Evolutionary conservation across 2,888 invertebrate genomes (phyloP).

Genomic region (Artemia sp.): DNA sequence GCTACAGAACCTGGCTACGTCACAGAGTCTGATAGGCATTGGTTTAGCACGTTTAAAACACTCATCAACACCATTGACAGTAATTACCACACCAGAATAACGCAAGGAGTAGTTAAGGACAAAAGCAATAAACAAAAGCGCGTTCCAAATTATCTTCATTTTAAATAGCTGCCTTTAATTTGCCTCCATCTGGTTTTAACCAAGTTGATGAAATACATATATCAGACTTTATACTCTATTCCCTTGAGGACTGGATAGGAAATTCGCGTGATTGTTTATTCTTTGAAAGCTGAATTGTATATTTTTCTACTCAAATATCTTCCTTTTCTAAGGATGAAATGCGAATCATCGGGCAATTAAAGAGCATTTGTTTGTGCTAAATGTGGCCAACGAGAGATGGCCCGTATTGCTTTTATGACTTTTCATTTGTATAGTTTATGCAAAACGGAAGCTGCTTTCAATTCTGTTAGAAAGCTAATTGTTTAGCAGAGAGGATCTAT

Average conservation of each 20-base stretch:
- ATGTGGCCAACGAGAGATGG: neutral
- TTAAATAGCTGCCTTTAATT: conserved; percentile 10
- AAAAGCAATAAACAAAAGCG: too few relatives aligned
- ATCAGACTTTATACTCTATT: neutral
- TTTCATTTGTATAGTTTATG: too few relatives aligned
- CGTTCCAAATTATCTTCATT: neutral
- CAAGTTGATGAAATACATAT: conserved; percentile 8
- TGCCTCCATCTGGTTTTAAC: conserved; percentile 12
- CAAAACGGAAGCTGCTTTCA: too few relatives aligned
- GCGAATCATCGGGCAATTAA: conserved; percentile 11
- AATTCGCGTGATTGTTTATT: neutral
- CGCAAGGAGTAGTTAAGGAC: too few relatives aligned
- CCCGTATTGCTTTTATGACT: too few relatives aligned
- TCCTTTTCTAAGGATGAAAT: neutral
- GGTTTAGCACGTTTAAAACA: too few relatives aligned
- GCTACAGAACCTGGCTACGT: too few relatives aligned
- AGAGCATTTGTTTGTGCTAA: neutral
- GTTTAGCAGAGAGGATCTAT: too few relatives aligned
- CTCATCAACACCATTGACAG: too few relatives aligned
- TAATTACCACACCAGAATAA: too few relatives aligned
- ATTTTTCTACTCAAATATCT: conserved; percentile 11
- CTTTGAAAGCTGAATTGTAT: conserved; percentile 3
- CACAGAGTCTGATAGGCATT: too few relatives aligned
- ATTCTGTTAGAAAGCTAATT: too few relatives aligned
- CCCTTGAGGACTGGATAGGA: neutral